Evolutionary conservation across 1,140 invertebrate genomes (phyloP).

Genomic region (Euglossa dilemma): DNA sequence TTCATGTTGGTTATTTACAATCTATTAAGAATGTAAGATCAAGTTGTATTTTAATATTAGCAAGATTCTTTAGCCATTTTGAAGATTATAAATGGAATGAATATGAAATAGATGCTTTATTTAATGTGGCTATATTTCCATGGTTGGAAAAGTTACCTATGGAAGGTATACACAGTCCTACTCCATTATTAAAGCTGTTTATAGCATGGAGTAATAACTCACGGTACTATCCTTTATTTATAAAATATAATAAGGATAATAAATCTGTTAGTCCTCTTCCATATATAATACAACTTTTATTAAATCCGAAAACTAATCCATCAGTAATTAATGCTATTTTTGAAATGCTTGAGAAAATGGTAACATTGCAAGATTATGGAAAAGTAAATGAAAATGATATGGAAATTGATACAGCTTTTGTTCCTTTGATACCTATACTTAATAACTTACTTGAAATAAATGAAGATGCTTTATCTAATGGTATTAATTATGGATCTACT

Average conservation of each 20-base stretch:
- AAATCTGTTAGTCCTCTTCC: slow-evolving; percentile 83
- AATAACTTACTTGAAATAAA: slow-evolving; percentile 67
- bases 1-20: slow-evolving; percentile 85
- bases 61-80: slow-evolving; percentile 91
- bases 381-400: slow-evolving; percentile 78
- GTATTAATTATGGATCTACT: slow-evolving; percentile 88
- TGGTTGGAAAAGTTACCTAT: slow-evolving; percentile 88
- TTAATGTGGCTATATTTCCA: slow-evolving; percentile 91
- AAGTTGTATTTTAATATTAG: slow-evolving; percentile 84
- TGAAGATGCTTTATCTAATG: slow-evolving; percentile 69
- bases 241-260: slow-evolving; percentile 83
- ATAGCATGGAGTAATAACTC: slow-evolving; percentile 89
- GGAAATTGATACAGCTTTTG: slow-evolving; percentile 69
- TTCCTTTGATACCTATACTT: slow-evolving; percentile 64
- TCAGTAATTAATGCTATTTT: slow-evolving; percentile 88
- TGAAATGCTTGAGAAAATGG: slow-evolving; percentile 90
- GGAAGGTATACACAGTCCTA: slow-evolving; percentile 93
- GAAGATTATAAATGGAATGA: slow-evolving; percentile 88
- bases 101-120: slow-evolving; percentile 89
- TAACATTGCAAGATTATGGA: slow-evolving; percentile 86
- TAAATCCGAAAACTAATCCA: slow-evolving; percentile 85
- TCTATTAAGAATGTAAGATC: slow-evolving; percentile 88
- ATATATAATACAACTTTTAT: slow-evolving; percentile 87
- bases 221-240: slow-evolving; percentile 88
- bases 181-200: slow-evolving; percentile 91